Percentiles rank a stretch among this genome's conserved stretches.
Conservation (phyloP, 2,113 vertebrate genomes). For the Petaurus breviceps region DNA sequence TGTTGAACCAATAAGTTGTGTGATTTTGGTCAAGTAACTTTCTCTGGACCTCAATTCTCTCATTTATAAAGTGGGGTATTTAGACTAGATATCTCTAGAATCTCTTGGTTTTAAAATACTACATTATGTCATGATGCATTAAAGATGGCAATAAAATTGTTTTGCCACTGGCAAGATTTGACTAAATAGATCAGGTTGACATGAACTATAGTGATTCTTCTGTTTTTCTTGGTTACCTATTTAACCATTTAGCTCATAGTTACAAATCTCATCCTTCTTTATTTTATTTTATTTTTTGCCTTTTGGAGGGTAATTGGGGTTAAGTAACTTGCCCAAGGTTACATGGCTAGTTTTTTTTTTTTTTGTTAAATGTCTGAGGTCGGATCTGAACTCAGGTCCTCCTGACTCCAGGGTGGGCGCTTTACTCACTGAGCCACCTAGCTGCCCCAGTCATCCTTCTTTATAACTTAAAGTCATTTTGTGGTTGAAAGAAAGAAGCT, state of each 20-base stretch:
- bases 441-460: too few relatives aligned
- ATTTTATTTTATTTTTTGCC: too few relatives aligned
- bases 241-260: not conserved
- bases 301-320: too few relatives aligned
- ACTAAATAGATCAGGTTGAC: not conserved
- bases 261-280: not conserved
- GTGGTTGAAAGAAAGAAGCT: constrained; percentile 22
- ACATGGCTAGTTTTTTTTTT: too few relatives aligned
- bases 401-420: too few relatives aligned
- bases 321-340: too few relatives aligned
- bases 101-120: not conserved
- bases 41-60: not conserved
- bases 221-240: not conserved
- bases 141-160: not conserved
- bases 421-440: too few relatives aligned
- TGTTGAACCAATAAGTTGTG: not conserved
- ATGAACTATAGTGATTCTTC: not conserved
- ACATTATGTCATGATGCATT: not conserved
- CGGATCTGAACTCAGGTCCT: too few relatives aligned
- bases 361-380: too few relatives aligned
- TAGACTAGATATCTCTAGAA: not conserved
- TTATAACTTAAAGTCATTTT: constrained; percentile 7
- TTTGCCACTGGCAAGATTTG: not conserved
- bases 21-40: not conserved
- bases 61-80: not conserved